Percentiles rank a stretch among this genome's conserved stretches.
Evolutionary conservation across 2,888 invertebrate species (phyloP).

Genomic region (Eudasyphora cyanicolor): DNA sequence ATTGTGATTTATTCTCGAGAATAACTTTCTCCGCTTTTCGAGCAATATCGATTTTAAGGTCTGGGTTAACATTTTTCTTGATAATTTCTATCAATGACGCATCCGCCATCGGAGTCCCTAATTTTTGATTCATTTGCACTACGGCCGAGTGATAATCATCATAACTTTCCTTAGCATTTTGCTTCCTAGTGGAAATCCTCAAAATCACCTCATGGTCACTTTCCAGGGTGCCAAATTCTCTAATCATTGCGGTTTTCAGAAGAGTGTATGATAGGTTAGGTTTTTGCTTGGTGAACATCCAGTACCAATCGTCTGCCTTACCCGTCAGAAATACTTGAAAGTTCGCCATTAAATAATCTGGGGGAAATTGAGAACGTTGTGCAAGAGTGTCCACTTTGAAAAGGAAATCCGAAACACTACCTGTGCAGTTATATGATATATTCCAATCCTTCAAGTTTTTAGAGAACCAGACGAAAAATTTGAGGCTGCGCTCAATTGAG

Average conservation of each 20-base stretch:
- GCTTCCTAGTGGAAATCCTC: conserved; percentile 11
- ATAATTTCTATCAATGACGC: conserved; percentile 20
- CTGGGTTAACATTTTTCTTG: conserved; percentile 18
- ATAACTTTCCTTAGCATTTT: conserved; percentile 16
- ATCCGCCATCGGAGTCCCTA: background rate
- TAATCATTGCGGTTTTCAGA: background rate
- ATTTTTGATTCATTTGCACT: background rate
- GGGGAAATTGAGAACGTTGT: background rate
- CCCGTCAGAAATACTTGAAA: background rate
- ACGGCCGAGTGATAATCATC: conserved; percentile 24
- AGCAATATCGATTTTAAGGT: background rate
- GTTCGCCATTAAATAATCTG: background rate
- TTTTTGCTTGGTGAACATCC: background rate
- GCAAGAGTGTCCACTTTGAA: background rate
- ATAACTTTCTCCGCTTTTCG: conserved; percentile 17
- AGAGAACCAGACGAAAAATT: background rate
- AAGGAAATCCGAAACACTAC: conserved; percentile 14
- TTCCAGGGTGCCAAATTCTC: conserved; percentile 18
- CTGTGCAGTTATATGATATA: background rate
- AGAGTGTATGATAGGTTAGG: background rate
- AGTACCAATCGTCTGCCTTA: background rate
- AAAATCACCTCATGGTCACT: conserved; percentile 6
- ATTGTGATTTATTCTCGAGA: background rate
- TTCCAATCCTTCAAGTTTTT: background rate
- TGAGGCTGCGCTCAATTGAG: background rate